phyloP scores from a whole-genome alignment of 2,113 vertebrate species.

The rabbit (Oryctolagus cuniculus) region DNA sequence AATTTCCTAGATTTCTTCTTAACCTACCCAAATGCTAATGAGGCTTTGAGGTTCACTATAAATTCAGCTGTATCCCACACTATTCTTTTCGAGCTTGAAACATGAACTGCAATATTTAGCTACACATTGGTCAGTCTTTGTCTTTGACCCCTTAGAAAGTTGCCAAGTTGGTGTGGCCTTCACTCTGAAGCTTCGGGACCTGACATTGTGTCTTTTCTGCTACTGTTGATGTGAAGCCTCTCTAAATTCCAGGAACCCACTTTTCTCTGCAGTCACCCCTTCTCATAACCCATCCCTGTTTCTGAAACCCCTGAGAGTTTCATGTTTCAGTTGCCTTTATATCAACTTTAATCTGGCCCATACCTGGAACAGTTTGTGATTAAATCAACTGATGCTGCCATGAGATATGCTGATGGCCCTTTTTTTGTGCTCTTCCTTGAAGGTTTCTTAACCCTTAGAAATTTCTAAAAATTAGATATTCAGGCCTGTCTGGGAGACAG shows the following conservation, averaged over 20 bases:
- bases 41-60: background rate
- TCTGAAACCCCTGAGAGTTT: background rate
- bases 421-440: background rate
- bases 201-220: background rate
- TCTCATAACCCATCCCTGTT: background rate
- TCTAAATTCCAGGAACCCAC: background rate
- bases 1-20: too few species aligned
- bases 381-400: background rate
- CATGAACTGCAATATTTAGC: background rate
- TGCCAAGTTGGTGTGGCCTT: background rate
- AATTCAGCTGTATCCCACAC: background rate
- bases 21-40: background rate
- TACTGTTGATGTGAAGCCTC: background rate
- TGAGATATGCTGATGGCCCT: background rate
- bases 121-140: background rate
- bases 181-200: background rate
- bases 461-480: background rate
- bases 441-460: background rate
- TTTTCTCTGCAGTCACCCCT: background rate
- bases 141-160: background rate
- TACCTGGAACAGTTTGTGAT: background rate
- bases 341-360: background rate
- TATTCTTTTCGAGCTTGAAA: background rate
- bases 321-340: background rate
- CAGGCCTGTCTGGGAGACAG: background rate